phyloP scores from a whole-genome alignment of 92 coral and sea anemone genomes.

The Blastomussa wellsi region DNA sequence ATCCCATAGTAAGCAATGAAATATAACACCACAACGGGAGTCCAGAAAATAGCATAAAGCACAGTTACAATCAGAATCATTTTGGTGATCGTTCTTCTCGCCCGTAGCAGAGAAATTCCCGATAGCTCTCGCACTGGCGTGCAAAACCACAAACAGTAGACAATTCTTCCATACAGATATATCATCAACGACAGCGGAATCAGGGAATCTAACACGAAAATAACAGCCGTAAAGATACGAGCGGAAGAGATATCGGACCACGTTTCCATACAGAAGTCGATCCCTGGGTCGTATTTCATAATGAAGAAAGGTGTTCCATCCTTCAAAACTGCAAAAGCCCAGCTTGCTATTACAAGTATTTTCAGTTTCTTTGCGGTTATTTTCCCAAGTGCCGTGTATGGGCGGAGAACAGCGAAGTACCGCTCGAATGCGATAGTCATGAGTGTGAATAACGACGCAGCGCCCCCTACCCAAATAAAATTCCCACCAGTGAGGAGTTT shows the following conservation, averaged over 20 bases:
- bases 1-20: constrained; percentile 55
- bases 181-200: constrained; percentile 63
- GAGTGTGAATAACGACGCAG: constrained; percentile 28
- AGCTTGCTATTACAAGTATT: constrained; percentile 1
- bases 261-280: constrained; percentile 19
- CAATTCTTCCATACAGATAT: constrained; percentile 51
- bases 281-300: constrained; percentile 1
- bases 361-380: constrained; percentile 22
- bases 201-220: constrained; percentile 54
- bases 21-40: constrained; percentile 62
- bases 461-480: constrained; percentile 36
- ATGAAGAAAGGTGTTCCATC: constrained; percentile 10
- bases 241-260: constrained; percentile 31
- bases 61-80: constrained; percentile 66
- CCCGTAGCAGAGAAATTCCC: constrained; percentile 41
- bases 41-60: constrained; percentile 59
- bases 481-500: constrained; percentile 43
- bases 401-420: constrained; percentile 32
- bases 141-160: constrained; percentile 60
- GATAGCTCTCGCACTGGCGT: constrained; percentile 38
- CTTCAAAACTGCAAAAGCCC: constrained; percentile 29
- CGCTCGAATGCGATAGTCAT: constrained; percentile 46
- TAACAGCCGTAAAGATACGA: constrained; percentile 63
- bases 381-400: constrained; percentile 21
- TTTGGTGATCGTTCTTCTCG: constrained; percentile 63